Percentiles rank a stretch among this genome's conserved stretches.
Evolutionary conservation across 2,113 vertebrate genomes (phyloP).

Genomic region (Chauna torquata): DNA sequence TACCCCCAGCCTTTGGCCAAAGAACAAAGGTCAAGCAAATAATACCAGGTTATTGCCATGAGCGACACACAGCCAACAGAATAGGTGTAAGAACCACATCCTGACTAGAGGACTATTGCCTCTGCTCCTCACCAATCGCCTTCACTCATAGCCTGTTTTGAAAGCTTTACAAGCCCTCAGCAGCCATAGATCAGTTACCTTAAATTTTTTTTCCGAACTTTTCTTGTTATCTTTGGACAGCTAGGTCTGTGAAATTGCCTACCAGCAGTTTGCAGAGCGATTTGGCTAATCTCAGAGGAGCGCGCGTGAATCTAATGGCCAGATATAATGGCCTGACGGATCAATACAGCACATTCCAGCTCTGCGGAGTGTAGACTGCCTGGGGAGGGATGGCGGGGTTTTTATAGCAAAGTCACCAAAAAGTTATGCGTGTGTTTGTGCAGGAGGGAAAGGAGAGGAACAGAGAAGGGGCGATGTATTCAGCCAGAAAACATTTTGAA

Average conservation of each 20-base stretch:
- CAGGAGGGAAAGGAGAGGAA: background rate
- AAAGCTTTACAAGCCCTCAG: slow-evolving; percentile 33
- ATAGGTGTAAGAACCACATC: background rate
- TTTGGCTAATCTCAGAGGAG: slow-evolving; percentile 43
- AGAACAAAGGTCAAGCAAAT: slow-evolving; percentile 45
- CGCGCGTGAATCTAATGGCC: background rate
- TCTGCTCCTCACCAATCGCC: background rate
- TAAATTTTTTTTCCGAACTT: slow-evolving; percentile 18
- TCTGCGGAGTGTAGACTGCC: background rate
- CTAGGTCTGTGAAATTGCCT: slow-evolving; percentile 41
- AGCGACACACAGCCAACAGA: slow-evolving; percentile 11
- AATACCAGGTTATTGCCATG: background rate
- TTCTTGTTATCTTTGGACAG: slow-evolving; percentile 45
- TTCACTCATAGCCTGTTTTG: background rate
- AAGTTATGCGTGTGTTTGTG: background rate
- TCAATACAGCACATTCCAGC: slow-evolving; percentile 23
- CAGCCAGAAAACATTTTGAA: background rate
- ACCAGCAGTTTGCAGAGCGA: background rate
- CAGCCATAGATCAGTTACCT: slow-evolving; percentile 20
- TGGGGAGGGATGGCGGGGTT: background rate
- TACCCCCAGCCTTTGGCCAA: background rate
- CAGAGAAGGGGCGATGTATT: background rate
- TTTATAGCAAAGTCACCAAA: background rate
- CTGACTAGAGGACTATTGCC: background rate
- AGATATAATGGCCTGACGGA: background rate